phyloP scores from a whole-genome alignment of 2,888 invertebrate genomes.

The Aphrophora alni region DNA sequence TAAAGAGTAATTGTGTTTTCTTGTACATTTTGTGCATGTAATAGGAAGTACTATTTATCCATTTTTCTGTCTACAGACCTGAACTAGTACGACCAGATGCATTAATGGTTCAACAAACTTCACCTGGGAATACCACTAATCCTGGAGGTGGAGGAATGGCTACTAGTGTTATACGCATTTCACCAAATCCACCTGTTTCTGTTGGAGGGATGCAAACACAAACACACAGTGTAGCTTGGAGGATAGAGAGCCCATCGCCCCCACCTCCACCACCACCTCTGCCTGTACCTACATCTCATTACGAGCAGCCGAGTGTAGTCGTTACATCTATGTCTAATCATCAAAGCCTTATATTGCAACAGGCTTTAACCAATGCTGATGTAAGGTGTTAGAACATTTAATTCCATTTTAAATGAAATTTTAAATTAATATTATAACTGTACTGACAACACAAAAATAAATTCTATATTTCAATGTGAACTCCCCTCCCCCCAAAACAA shows the following conservation, averaged over 20 bases:
- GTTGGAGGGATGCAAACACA: constrained; percentile 18
- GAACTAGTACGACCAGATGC: constrained; percentile 72
- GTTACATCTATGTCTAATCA: constrained; percentile 39
- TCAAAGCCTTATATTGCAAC: constrained; percentile 58
- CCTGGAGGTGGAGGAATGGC: constrained; percentile 59
- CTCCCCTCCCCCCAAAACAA: too few relatives aligned
- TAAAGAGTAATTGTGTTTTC: too few relatives aligned
- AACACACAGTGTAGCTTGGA: constrained; percentile 40
- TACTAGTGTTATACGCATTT: constrained; percentile 84
- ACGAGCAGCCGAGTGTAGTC: constrained; percentile 33
- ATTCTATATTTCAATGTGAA: too few relatives aligned
- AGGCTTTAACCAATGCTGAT: constrained; percentile 56
- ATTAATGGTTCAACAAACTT: constrained; percentile 53
- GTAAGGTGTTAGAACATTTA: constrained; percentile 34
- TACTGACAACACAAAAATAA: too few relatives aligned
- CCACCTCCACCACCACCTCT: constrained; percentile 44
- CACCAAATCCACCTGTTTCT: constrained; percentile 61
- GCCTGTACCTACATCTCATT: constrained; percentile 33
- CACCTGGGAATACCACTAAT: constrained; percentile 26
- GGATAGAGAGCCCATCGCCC: constrained; percentile 50
- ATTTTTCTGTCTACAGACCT: constrained; percentile 62
- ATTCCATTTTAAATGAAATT: neutral
- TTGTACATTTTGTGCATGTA: too few relatives aligned
- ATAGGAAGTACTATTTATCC: too few relatives aligned
- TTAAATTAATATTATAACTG: too few relatives aligned